Evolutionary conservation across 1,140 invertebrate genomes (phyloP), one percentile per base, ranked within the genome.

Genomic region (Aphaenogaster floridana): DNA sequence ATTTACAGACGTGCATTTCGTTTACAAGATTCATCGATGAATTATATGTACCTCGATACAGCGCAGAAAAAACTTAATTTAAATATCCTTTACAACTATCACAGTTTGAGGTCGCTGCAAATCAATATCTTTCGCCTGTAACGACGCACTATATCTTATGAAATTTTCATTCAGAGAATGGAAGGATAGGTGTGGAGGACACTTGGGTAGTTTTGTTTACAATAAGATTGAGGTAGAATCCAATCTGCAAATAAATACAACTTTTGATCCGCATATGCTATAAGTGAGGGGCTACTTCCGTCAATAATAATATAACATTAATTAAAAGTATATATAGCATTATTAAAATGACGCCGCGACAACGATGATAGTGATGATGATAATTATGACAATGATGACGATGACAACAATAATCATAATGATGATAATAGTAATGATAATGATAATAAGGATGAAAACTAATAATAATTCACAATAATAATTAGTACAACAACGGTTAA

Each of bases 11-110:
- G 34, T 50, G 45, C 34, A 61, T 76, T 74, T 76, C 39, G 34
- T 74, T 64, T 54, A 76, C 36, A 84, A 83, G 54, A 66, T 76
- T 91, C 76, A 76, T 57, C 72, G 79, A 92, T 86, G 52, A 69
- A 48, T 88, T 72, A 72, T 61, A 86, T 36, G 61, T 90, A 90
- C 88, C 54, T 92, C 93, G 93, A 93, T 93, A 93, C 90, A 94
- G 93, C 87, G 90, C 21, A 36, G 17, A 93, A 92, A 68, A 64
- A 39, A 93, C 94, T 94, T 91, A 92, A 93, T 94, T 94, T 94
- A 95, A 94, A 94, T 95, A 95, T 95, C 93, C 94, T 93, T 94
- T 95, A 94, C 92, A 95, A 92, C 94, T 95, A 95, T 95, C 95
- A 95, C 95, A 95, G 95, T 91, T 93, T 95, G 95, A 95, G 94